These are phyloP conservation scores for Geodia barretti DNA, from an alignment of 37 sponge, comb jelly and placozoan species.

Conservation along the genomic window DNA sequence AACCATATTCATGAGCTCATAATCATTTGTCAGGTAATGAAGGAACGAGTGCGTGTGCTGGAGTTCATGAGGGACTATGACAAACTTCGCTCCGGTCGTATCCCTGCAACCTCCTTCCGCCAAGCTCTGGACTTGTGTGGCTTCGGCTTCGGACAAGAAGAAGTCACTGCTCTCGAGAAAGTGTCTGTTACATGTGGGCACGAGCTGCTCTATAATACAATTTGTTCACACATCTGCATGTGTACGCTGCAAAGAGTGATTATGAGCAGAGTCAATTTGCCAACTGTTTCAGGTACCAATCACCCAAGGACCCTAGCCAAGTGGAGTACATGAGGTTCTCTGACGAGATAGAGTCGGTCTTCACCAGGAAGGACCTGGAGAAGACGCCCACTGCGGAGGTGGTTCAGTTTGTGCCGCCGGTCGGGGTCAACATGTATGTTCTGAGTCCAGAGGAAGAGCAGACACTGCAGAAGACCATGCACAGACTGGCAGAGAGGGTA, in stretches of 20 bases:
- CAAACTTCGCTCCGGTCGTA: constrained; percentile 71
- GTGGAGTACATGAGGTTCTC: constrained; percentile 81
- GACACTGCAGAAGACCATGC: constrained; percentile 52
- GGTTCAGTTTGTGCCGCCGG: constrained; percentile 32
- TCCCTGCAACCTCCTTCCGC: constrained; percentile 65
- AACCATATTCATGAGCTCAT: not conserved
- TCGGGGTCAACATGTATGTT: constrained; percentile 22
- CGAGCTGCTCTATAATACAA: no score
- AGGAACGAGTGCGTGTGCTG: constrained; percentile 68
- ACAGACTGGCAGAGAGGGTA: constrained; percentile 80
- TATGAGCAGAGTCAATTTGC: no score
- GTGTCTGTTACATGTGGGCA: constrained; percentile 40
- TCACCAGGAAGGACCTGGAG: constrained; percentile 79
- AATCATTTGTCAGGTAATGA: constrained; percentile 37
- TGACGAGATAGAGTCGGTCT: constrained; percentile 86
- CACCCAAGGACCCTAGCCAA: constrained; percentile 28
- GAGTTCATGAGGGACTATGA: constrained; percentile 94
- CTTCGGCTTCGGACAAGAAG: constrained; percentile 60
- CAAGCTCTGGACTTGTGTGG: constrained; percentile 90
- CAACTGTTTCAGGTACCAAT: constrained; percentile 43
- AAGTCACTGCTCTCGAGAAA: constrained; percentile 58
- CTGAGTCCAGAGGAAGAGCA: constrained; percentile 63
- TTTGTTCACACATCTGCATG: not conserved
- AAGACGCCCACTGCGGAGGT: constrained; percentile 70
- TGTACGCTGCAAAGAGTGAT: not conserved